Conservation (phyloP, 35 echinoderm and acorn worm genomes). For the Apostichopus parvimensis region DNA sequence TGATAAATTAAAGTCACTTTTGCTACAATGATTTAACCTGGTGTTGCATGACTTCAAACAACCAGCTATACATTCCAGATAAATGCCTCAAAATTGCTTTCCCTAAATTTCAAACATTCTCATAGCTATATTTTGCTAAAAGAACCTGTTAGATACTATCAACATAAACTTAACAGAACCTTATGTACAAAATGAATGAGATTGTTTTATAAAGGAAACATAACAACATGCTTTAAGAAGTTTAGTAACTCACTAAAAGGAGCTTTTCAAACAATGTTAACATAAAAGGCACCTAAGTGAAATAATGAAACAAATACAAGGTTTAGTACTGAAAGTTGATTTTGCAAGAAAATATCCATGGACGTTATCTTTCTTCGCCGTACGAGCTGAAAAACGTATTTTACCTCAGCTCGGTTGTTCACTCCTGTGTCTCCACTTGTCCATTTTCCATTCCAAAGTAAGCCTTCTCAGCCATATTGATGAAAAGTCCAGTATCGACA, state of each 20-base stretch:
- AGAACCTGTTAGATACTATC: neutral
- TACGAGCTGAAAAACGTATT: neutral
- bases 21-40: too few relatives aligned
- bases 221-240: neutral
- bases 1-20: too few relatives aligned
- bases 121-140: neutral
- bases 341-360: neutral
- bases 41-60: too few relatives aligned
- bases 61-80: too few relatives aligned
- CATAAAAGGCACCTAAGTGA: neutral
- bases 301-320: neutral
- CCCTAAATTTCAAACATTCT: too few relatives aligned
- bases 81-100: too few relatives aligned
- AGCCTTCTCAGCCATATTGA: constrained; percentile 96
- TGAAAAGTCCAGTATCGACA: constrained; percentile 92
- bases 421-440: constrained; percentile 53
- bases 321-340: neutral
- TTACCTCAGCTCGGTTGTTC: neutral
- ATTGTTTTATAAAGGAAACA: neutral
- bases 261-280: neutral
- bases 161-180: neutral
- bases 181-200: neutral
- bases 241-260: neutral
- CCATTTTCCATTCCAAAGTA: constrained; percentile 99
- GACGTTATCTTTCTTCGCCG: neutral